Percentiles rank a stretch among this genome's conserved stretches.
phyloP scores from a whole-genome alignment of 2,113 vertebrate genomes.

The Scytalopus superciliaris region DNA sequence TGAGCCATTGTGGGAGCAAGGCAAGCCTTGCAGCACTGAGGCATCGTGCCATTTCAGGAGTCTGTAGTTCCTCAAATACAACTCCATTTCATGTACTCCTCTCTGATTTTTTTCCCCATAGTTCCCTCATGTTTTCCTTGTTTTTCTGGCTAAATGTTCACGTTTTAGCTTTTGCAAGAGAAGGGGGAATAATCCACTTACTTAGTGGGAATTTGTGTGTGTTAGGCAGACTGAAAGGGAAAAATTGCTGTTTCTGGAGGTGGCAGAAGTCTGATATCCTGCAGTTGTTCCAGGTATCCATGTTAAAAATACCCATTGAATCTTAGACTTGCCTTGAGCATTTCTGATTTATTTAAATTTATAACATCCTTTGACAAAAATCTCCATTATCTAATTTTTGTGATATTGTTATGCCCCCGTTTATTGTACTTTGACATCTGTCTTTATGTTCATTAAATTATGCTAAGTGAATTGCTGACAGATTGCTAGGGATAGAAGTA shows the following conservation, averaged over 20 bases:
- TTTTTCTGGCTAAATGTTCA: neutral
- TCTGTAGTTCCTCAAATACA: neutral
- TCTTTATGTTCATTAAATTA: neutral
- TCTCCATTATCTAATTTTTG: neutral
- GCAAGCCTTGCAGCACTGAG: neutral
- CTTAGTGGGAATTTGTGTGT: neutral
- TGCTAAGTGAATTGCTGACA: neutral
- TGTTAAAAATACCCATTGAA: neutral
- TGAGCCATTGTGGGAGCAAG: neutral
- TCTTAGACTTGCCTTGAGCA: neutral
- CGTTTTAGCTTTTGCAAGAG: neutral
- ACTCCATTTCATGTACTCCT: neutral
- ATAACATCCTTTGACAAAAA: neutral
- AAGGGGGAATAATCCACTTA: neutral
- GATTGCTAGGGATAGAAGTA: neutral
- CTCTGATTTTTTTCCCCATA: neutral
- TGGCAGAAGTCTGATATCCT: neutral
- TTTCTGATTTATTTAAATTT: neutral
- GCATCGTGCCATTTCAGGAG: neutral
- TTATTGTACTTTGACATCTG: neutral
- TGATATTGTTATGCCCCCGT: neutral
- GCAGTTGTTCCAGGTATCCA: neutral
- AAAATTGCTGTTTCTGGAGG: neutral
- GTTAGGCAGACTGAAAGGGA: neutral
- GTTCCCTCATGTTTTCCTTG: neutral